phyloP scores from a whole-genome alignment of 2,888 invertebrate genomes.

The Philereme transversata region DNA sequence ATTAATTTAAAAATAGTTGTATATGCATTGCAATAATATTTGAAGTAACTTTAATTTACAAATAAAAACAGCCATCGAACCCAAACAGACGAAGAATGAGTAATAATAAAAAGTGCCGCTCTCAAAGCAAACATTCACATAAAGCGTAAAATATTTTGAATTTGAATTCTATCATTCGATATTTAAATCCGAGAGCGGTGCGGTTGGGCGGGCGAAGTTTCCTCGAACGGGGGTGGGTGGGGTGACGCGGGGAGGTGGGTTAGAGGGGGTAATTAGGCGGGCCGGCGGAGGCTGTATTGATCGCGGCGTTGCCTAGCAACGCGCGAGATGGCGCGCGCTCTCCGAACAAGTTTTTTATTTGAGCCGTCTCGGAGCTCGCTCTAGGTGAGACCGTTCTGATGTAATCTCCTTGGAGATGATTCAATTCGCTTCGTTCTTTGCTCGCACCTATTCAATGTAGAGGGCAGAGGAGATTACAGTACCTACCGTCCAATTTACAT shows the following conservation, averaged over 20 bases:
- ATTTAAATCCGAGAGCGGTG: slow-evolving; percentile 76
- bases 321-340: slow-evolving; percentile 77
- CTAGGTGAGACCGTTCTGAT: slow-evolving; percentile 79
- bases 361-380: slow-evolving; percentile 50
- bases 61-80: slow-evolving; percentile 11
- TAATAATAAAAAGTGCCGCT: slow-evolving; percentile 42
- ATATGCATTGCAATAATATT: too few species aligned
- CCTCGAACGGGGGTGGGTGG: slow-evolving; percentile 53
- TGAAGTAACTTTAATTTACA: neutral
- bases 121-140: slow-evolving; percentile 70
- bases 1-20: too few species aligned
- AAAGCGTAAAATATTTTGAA: slow-evolving; percentile 75
- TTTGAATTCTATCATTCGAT: slow-evolving; percentile 82
- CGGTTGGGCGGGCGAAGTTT: slow-evolving; percentile 67
- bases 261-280: slow-evolving; percentile 77
- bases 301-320: slow-evolving; percentile 81
- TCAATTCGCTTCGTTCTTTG: slow-evolving; percentile 68
- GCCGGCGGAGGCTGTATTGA: slow-evolving; percentile 84
- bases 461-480: neutral
- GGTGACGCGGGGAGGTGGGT: slow-evolving; percentile 39
- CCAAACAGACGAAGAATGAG: slow-evolving; percentile 23
- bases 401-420: slow-evolving; percentile 74
- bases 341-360: slow-evolving; percentile 74
- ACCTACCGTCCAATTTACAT: neutral
- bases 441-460: slow-evolving; percentile 47